phyloP scores from a whole-genome alignment of 1,140 invertebrate species.

The Nasonia giraulti region DNA sequence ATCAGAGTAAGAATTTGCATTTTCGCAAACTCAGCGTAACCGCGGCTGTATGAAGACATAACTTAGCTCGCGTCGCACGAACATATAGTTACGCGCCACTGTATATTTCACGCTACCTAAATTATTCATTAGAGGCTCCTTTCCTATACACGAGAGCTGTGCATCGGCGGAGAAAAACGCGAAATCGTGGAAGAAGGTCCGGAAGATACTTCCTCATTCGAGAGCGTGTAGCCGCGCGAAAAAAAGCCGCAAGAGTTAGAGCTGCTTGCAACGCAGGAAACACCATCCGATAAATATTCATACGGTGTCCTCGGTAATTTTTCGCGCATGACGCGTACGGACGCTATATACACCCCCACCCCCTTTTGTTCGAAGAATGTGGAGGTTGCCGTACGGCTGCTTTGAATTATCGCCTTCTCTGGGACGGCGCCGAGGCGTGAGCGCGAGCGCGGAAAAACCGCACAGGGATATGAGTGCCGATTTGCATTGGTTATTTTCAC shows the following conservation, averaged over 20 bases:
- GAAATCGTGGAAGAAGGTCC: not conserved
- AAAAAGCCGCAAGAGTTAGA: not conserved
- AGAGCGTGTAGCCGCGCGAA: not conserved
- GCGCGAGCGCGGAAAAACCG: too few relatives aligned
- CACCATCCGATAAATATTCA: slow-evolving; percentile 30
- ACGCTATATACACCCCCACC: not conserved
- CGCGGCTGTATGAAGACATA: too few relatives aligned
- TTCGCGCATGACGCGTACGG: slow-evolving; percentile 9
- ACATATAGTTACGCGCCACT: too few relatives aligned
- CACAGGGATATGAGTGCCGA: too few relatives aligned
- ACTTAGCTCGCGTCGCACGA: too few relatives aligned
- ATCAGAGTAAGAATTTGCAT: not conserved
- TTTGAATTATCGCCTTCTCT: slow-evolving; percentile 22
- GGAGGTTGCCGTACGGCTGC: not conserved
- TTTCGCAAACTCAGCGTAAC: not conserved
- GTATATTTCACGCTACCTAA: not conserved
- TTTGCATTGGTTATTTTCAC: too few relatives aligned
- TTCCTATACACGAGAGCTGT: not conserved
- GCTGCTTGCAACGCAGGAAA: not conserved
- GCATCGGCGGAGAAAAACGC: not conserved
- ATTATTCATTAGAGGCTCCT: not conserved
- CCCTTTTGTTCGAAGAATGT: slow-evolving; percentile 19
- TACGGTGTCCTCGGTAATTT: slow-evolving; percentile 22
- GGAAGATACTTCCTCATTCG: not conserved
- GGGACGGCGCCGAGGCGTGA: too few relatives aligned